These are phyloP conservation scores for Myioborus miniatus DNA, from an alignment of 2,797 vertebrate genomes.

Conservation along the genomic window DNA sequence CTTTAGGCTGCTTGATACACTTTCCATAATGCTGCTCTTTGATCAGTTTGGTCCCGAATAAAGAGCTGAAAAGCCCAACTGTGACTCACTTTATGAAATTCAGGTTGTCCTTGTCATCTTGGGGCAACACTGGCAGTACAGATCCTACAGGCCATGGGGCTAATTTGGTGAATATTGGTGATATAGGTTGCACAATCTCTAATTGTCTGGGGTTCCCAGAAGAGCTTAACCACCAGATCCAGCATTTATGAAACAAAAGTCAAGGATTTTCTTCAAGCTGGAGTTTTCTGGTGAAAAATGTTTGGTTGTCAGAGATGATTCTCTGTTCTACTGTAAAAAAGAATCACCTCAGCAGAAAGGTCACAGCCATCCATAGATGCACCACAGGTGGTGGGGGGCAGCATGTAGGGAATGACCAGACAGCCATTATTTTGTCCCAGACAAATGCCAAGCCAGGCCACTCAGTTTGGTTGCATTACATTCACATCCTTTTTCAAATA, in stretches of 20 bases:
- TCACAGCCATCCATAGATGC: neutral
- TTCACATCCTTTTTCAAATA: neutral
- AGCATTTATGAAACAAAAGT: neutral
- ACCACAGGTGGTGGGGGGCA: accelerated
- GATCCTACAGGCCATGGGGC: neutral
- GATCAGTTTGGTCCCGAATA: neutral
- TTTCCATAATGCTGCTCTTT: neutral
- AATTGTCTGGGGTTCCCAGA: accelerated
- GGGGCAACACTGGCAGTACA: neutral
- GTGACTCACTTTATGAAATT: neutral
- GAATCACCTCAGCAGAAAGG: neutral
- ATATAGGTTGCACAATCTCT: neutral
- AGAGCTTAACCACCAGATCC: neutral
- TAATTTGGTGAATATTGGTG: neutral
- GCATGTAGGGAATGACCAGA: neutral
- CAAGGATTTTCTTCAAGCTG: neutral
- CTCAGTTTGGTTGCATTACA: neutral
- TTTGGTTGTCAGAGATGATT: neutral
- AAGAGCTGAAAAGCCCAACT: neutral
- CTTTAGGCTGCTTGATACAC: neutral
- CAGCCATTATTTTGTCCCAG: neutral
- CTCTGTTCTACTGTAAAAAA: neutral
- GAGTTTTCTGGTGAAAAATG: neutral
- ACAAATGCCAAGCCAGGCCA: neutral
- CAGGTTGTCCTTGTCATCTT: neutral